Evolutionary conservation across 2,888 invertebrate genomes (phyloP), one percentile per base, ranked within the genome.

Genomic region (Drosophila putrida): DNA sequence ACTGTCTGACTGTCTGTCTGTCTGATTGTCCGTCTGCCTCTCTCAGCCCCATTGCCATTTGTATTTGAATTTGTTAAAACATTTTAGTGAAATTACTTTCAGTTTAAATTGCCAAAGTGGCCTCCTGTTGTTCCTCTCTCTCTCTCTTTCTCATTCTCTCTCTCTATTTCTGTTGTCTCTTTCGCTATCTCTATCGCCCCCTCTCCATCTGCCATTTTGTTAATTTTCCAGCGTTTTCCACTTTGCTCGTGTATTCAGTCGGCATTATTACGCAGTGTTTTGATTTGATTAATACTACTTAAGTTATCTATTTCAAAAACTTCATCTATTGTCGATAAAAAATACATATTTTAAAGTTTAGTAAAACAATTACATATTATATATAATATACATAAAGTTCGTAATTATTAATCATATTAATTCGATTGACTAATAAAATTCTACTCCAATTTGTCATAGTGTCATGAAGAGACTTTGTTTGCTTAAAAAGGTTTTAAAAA

Each of bases 1-100:
- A 28, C 41, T 59, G 33, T 20, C 10, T 15, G 15, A 9, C 47
- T 15, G 27, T 36, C 13, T 3, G 10, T 27, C 39, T 35, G 31
- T 6, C 46, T 36, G 27, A 28, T 11, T 3, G 10, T 27, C 39
- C 28, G 31, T 6, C 46, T 36, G 35, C 27, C 27, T 46, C 27
- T 46, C 55, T 31, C 73, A 43, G 73, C 41, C 49, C 49, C 43
- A 51, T 33, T 39, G 44, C 66, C 68, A 75, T 71, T 82, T 78
- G 78, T 72, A 70, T 88, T 79, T 88, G 88, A 79, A 86, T 79
- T 83, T 75, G 68, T 71, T 63, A 67, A 85, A 83, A 76, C 83
- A 88, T 83, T 79, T 83, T 83, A 85, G 82, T 72, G 77, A 74
- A 85, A 83, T 83, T 88, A 85, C 86, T 82, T 83, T 88, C 79